Base-by-base conservation (phyloP, 2,888 invertebrate genomes). In the Apoderus coryli region DNA sequence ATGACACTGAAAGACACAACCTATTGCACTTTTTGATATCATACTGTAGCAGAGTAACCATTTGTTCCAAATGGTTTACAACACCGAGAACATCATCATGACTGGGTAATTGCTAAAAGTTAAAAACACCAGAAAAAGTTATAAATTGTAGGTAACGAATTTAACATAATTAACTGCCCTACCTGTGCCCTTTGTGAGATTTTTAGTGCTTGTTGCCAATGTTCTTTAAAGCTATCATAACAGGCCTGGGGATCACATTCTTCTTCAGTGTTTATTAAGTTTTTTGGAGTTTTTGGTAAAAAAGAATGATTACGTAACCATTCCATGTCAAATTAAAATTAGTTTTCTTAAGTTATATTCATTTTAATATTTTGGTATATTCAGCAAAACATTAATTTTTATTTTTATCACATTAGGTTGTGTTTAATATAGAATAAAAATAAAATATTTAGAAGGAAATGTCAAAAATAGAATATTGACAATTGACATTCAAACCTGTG, bases 71-170 rank as follows among this genome's bases (percentile, higher is more conserved):
- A 50, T 92, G 88, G 52, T 86, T 89, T 10, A 89, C 80, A 27
- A 93, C 89, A 13, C 80, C 80, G 23, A 86, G 67, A 2, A 92
- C 81, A 57, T 92, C 90, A 54, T 92, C 92, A 48, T 82, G 78
- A 37, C 60, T 64, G 16, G 74, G 72, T 44, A 66, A 53, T 50
- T 63, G 64, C 64, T 70, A 44, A 41, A 53, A 44, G 33, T n/a
- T n/a, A n/a, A n/a, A n/a, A n/a, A n/a, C n/a, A n/a, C n/a, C n/a
- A n/a, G n/a, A n/a, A n/a, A n/a, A n/a, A n/a, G n/a, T n/a, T n/a
- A n/a, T n/a, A n/a, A n/a, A n/a, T n/a, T n/a, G n/a, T n/a, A n/a
- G n/a, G n/a, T n/a, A n/a, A n/a, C n/a, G 16, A 12, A 24, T 4
- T 10, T 31, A 30, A 11, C 7, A 28, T 16, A 10, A 10, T 16